Evolutionary conservation across 1,140 invertebrate genomes (phyloP).

Genomic region (Agrypnia vestita): DNA sequence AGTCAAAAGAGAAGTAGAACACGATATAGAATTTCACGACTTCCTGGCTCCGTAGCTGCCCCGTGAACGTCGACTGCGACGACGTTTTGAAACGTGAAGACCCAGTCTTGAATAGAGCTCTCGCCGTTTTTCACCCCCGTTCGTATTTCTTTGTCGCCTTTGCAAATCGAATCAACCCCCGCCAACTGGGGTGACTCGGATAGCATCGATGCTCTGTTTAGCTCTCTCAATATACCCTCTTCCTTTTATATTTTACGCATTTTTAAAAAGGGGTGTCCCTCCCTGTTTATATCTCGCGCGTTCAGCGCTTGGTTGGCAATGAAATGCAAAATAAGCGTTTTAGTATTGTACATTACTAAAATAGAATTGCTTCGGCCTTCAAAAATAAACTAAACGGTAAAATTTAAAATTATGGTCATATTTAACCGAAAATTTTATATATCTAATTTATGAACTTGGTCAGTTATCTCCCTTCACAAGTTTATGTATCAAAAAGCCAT

Average conservation of each 20-base stretch:
- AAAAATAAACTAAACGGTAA: too few species aligned
- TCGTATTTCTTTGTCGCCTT: slow-evolving; percentile 52
- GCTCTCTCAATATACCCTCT: neutral
- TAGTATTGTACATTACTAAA: too few species aligned
- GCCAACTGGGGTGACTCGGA: slow-evolving; percentile 13
- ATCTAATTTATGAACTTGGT: too few species aligned
- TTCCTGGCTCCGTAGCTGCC: too few species aligned
- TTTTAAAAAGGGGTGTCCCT: slow-evolving; percentile 35
- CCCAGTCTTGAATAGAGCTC: slow-evolving; percentile 28
- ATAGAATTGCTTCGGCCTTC: too few species aligned
- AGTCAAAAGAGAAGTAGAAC: too few species aligned
- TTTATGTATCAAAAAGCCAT: too few species aligned
- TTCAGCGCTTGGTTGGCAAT: slow-evolving; percentile 11
- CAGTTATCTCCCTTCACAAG: too few species aligned
- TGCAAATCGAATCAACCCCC: slow-evolving; percentile 56
- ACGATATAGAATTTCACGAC: too few species aligned
- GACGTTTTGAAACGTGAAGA: neutral
- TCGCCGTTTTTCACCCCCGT: slow-evolving; percentile 35
- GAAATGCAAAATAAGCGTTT: slow-evolving; percentile 23
- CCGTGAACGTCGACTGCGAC: too few species aligned
- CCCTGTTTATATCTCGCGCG: slow-evolving; percentile 5
- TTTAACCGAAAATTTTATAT: too few species aligned
- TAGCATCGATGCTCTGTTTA: slow-evolving; percentile 40
- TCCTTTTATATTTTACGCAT: slow-evolving; percentile 24
- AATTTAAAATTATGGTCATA: too few species aligned